Evolutionary conservation across 2,113 vertebrate genomes (phyloP).

Genomic region (Lagopus leucura): DNA sequence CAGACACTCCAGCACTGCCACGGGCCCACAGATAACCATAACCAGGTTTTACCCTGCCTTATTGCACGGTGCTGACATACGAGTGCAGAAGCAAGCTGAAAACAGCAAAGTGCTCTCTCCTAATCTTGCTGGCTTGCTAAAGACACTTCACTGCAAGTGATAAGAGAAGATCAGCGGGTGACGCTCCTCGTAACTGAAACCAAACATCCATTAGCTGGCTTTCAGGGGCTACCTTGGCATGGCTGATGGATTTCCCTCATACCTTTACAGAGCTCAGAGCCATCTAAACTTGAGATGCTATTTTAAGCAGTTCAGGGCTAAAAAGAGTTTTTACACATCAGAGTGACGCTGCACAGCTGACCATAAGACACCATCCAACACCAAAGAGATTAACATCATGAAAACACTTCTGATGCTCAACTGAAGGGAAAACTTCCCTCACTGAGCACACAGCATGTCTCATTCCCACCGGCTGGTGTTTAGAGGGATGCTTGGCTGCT

Average conservation of each 20-base stretch:
- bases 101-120: background rate
- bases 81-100: background rate
- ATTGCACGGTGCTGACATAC: background rate
- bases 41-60: background rate
- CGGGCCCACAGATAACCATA: background rate
- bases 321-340: background rate
- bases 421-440: background rate
- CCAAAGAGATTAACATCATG: rapidly evolving
- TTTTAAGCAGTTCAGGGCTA: background rate
- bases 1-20: rapidly evolving
- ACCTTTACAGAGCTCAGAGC: background rate
- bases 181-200: background rate
- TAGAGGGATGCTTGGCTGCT: no score
- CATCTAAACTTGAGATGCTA: background rate
- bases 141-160: background rate
- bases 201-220: background rate
- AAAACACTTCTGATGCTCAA: background rate
- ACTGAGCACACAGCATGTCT: background rate
- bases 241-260: background rate
- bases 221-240: background rate
- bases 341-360: background rate
- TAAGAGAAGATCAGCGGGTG: background rate
- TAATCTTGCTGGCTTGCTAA: background rate
- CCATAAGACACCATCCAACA: rapidly evolving
- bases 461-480: rapidly evolving